Percentiles rank a stretch among this genome's conserved stretches.
These are phyloP conservation scores for Drosophila navojoa DNA, from an alignment of 1,140 invertebrate species.

Conservation along the genomic window DNA sequence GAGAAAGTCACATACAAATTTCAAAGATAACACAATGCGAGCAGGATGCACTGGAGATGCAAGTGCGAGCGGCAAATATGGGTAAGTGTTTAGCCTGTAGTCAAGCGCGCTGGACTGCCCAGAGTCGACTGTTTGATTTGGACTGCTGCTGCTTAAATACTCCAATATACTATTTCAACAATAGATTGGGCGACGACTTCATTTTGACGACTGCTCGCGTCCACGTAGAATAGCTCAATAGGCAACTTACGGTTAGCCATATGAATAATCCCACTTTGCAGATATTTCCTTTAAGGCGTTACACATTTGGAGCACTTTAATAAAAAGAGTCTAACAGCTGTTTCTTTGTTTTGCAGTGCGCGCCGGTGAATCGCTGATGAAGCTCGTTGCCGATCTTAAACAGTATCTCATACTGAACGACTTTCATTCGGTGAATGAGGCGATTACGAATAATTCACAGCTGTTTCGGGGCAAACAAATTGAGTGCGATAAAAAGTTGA, in stretches of 20 bases:
- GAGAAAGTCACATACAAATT: conserved; percentile 96
- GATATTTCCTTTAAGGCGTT: too few species aligned
- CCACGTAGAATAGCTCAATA: too few species aligned
- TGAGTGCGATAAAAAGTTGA: conserved; percentile 96
- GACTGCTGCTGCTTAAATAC: neutral
- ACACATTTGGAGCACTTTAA: too few species aligned
- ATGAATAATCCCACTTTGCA: too few species aligned
- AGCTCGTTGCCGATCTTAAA: conserved; percentile 97
- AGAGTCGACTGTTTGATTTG: too few species aligned
- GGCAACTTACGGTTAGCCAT: too few species aligned
- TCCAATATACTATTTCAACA: too few species aligned
- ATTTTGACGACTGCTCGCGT: too few species aligned
- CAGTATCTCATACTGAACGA: conserved; percentile 98
- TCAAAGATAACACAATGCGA: conserved; percentile 95
- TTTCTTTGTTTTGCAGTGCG: conserved; percentile 86
- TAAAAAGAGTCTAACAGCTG: too few species aligned
- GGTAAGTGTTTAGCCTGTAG: conserved; percentile 84
- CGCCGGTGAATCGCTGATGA: conserved; percentile 97
- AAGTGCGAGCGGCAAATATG: conserved; percentile 97
- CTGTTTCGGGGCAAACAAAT: conserved; percentile 94
- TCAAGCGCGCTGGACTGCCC: too few species aligned
- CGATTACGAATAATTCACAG: conserved; percentile 95
- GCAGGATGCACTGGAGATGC: conserved; percentile 98
- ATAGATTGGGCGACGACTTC: too few species aligned
- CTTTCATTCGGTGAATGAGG: conserved; percentile 98